Conservation (phyloP, 1,140 invertebrate species). For the Reticulitermes speratus region DNA sequence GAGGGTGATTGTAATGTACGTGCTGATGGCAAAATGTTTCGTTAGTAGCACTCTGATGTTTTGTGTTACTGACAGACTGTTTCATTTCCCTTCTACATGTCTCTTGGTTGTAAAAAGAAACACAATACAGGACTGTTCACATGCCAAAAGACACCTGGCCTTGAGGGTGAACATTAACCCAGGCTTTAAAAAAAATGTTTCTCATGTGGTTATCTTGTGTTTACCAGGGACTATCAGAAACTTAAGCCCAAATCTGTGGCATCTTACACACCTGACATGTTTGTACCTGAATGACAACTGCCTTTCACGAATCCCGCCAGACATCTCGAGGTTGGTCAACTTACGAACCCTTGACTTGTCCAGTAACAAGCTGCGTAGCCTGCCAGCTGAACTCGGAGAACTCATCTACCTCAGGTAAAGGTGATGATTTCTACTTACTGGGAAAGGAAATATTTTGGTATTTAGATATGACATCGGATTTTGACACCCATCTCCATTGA, state of each 20-base stretch:
- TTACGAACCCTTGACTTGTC: constrained; percentile 89
- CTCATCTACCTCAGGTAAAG: constrained; percentile 82
- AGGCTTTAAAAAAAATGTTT: background rate
- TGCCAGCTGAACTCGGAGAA: constrained; percentile 95
- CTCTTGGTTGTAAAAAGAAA: too few relatives aligned
- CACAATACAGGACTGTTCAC: too few relatives aligned
- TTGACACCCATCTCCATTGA: too few relatives aligned
- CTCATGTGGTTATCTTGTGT: constrained; percentile 31
- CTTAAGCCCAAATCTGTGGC: constrained; percentile 86
- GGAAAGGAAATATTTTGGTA: too few relatives aligned
- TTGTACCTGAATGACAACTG: constrained; percentile 95
- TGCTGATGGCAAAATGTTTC: too few relatives aligned
- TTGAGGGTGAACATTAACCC: too few relatives aligned
- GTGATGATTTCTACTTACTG: background rate
- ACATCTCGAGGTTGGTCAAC: constrained; percentile 81
- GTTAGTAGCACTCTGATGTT: too few relatives aligned
- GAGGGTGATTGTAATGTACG: too few relatives aligned
- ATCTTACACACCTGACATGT: constrained; percentile 85
- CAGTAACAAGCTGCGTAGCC: constrained; percentile 87
- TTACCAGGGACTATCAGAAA: constrained; percentile 85
- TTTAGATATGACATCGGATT: too few relatives aligned
- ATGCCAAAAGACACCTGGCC: too few relatives aligned
- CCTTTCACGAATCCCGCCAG: constrained; percentile 81
- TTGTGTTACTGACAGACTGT: too few relatives aligned
- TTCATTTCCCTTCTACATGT: too few relatives aligned